These are phyloP conservation scores for Mantis religiosa DNA, from an alignment of 2,888 invertebrate genomes.

Conservation along the genomic window DNA sequence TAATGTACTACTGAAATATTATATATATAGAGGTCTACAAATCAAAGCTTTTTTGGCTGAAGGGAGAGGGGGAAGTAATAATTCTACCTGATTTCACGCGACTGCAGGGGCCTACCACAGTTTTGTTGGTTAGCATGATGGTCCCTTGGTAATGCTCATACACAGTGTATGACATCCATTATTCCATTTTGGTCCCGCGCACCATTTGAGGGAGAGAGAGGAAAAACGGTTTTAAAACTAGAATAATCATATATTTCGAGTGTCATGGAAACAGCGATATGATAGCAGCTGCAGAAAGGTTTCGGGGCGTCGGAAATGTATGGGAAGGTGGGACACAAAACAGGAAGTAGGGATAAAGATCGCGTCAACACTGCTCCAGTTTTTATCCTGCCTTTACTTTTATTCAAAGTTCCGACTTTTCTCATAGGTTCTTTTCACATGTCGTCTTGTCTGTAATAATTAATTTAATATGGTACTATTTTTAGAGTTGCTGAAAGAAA, in stretches of 20 bases:
- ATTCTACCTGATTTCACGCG: slow-evolving; percentile 15
- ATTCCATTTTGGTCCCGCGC: background rate
- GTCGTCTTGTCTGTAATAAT: no score
- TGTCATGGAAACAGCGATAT: background rate
- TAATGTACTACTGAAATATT: slow-evolving; percentile 6
- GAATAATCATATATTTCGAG: background rate
- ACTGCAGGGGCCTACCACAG: background rate
- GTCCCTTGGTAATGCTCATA: background rate
- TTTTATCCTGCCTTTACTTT: background rate
- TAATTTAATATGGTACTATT: no score
- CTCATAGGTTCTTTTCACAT: no score
- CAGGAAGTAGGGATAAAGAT: background rate
- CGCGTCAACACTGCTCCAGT: background rate
- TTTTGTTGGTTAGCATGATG: background rate
- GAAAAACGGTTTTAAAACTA: background rate
- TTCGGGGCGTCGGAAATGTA: background rate
- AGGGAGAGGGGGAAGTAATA: background rate
- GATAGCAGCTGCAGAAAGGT: background rate
- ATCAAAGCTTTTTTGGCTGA: slow-evolving; percentile 1
- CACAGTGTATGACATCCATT: background rate
- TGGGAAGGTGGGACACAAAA: background rate
- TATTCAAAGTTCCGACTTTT: no score
- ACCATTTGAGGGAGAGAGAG: background rate
- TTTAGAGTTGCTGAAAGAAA: no score
- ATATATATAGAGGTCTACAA: slow-evolving; percentile 1